These are phyloP conservation scores for Tiliacea citrago DNA, from an alignment of 2,888 invertebrate genomes.

Conservation along the genomic window DNA sequence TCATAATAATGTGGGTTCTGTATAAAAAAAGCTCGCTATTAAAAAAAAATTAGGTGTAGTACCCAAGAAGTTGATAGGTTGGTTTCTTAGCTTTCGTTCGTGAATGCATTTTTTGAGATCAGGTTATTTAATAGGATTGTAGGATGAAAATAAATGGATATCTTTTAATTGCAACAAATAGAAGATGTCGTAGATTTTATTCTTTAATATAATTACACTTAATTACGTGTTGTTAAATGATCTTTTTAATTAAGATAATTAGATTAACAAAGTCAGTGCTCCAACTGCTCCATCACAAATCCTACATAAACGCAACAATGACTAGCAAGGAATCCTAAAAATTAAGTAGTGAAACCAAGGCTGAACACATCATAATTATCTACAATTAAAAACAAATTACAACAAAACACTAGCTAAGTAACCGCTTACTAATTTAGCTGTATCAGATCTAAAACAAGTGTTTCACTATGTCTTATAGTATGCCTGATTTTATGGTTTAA, in stretches of 20 bases:
- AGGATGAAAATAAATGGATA: slow-evolving; percentile 37
- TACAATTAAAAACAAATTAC: slow-evolving; percentile 77
- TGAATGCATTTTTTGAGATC: slow-evolving; percentile 56
- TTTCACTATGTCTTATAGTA: slow-evolving; percentile 49
- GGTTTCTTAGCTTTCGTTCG: slow-evolving; percentile 53
- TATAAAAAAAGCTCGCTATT: slow-evolving; percentile 56
- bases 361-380: slow-evolving; percentile 70
- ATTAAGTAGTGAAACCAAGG: slow-evolving; percentile 75
- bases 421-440: slow-evolving; percentile 59
- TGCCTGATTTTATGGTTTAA: slow-evolving; percentile 46
- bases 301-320: slow-evolving; percentile 6
- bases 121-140: slow-evolving; percentile 44
- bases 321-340: slow-evolving; percentile 67
- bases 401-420: slow-evolving; percentile 66
- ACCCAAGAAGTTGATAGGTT: slow-evolving; percentile 49
- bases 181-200: slow-evolving; percentile 30
- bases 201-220: slow-evolving; percentile 19
- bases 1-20: slow-evolving; percentile 70
- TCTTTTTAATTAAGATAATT: slow-evolving; percentile 17
- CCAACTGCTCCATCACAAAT: background rate
- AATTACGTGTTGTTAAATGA: slow-evolving; percentile 13
- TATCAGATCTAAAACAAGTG: slow-evolving; percentile 58
- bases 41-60: slow-evolving; percentile 51
- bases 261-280: slow-evolving; percentile 16
- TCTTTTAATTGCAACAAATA: slow-evolving; percentile 19